A percentile compares a stretch with the other conserved stretches of the same genome.
These are phyloP conservation scores for Clarias macrocephalus DNA, from an alignment of 2,113 vertebrate genomes.

Conservation along the genomic window DNA sequence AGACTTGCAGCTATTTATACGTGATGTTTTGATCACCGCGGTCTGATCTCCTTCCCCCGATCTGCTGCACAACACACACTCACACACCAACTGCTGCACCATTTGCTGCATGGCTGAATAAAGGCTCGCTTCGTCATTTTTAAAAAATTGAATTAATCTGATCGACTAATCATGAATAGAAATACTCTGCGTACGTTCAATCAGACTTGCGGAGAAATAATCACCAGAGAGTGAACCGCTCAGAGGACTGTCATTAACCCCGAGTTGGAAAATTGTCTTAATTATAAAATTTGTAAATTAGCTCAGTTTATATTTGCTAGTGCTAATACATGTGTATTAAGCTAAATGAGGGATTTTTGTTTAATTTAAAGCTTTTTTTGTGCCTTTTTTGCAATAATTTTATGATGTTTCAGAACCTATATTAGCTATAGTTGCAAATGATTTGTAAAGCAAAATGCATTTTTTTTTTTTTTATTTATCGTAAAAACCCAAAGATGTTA, in stretches of 20 bases:
- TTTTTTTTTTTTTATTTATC: no score
- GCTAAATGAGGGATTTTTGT: no score
- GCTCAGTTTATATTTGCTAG: no score
- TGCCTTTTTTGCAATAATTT: no score
- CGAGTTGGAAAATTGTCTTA: no score
- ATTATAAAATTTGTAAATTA: no score
- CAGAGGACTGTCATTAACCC: not conserved
- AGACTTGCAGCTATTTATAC: not conserved
- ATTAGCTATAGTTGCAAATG: no score
- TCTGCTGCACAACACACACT: not conserved
- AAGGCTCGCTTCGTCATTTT: not conserved
- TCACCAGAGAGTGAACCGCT: not conserved
- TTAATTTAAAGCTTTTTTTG: no score
- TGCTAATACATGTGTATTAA: no score
- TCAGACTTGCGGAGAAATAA: not conserved
- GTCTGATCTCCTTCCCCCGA: not conserved
- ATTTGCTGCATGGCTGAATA: not conserved
- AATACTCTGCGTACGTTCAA: not conserved
- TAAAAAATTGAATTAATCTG: not conserved
- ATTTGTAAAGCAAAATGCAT: no score
- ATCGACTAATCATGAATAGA: not conserved
- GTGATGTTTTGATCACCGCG: not conserved
- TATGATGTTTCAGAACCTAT: no score
- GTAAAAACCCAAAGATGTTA: no score
- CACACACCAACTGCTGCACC: constrained; percentile 4